Base-by-base conservation (phyloP, 2,797 vertebrate genomes). In the Oceanodroma leucorhoa region DNA sequence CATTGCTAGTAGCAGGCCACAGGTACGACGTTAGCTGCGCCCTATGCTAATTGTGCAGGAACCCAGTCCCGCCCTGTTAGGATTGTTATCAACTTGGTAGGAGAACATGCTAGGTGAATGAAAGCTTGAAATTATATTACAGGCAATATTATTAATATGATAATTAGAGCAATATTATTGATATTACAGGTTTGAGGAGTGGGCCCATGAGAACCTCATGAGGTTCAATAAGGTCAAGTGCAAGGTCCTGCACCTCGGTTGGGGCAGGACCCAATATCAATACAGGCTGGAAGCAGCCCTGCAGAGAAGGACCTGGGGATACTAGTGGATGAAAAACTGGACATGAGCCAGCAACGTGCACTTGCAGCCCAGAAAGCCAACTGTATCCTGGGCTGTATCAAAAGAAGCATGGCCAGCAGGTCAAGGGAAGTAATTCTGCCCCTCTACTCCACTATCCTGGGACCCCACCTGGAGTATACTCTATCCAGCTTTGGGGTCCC, bases 401-500 rank as follows among this genome's bases (percentile, higher is more conserved):
- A 51, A 61, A 61, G 26, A 61, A 71, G 9, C 1, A 0, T 53
- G 32, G 14, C 18, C 54, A 70, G 45, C 15, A 50, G 27, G 17
- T 21, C 2, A 1, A 53, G 32, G 22, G 16, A 71, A 21, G 11
- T 10, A 19, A 83, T 36, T 61, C 10, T 45, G n/a, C 17, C 17
- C 13, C 18, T 53, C 32, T n/a, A 22, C 34, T 21, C 29, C 0
- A 1, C 10, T 32, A 22, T 53, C 0, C 0, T 14, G 10, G 71
- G 10, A 70, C 15, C 6, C 17, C 16, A 26, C 15, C 10, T 40
- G 7, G 10, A 69, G 7, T 40, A 36, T 36, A 7, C 23, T 45
- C 10, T 3, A 29, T 38, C 14, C 11, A 32, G 4, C 11, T 45
- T 30, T 41, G 23, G 15, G 3, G 16, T 45, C 10, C 12, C 5